phyloP scores from a whole-genome alignment of 2,797 vertebrate species.

The Margarornis squamiger region DNA sequence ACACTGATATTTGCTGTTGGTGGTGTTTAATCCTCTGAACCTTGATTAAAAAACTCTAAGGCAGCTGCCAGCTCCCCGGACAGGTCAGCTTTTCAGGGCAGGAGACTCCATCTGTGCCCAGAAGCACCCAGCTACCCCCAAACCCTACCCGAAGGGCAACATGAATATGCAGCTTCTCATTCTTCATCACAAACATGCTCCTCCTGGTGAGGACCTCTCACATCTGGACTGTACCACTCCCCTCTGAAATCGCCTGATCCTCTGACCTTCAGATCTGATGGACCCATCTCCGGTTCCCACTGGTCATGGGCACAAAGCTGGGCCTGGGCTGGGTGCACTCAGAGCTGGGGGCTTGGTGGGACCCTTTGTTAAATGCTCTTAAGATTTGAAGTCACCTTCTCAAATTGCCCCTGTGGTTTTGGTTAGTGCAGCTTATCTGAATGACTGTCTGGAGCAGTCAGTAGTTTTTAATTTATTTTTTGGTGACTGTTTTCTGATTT shows the following conservation, averaged over 20 bases:
- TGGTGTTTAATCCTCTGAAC: background rate
- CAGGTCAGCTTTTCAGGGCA: background rate
- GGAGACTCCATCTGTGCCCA: background rate
- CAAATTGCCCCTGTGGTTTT: background rate
- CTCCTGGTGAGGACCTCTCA: background rate
- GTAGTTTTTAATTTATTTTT: background rate
- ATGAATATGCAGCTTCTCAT: background rate
- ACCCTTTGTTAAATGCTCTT: background rate
- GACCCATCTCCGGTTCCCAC: background rate
- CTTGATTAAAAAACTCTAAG: background rate
- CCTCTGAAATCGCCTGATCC: rapidly evolving
- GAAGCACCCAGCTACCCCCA: background rate
- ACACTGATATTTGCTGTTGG: background rate
- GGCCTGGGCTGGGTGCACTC: background rate
- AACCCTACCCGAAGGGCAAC: background rate
- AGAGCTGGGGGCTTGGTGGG: background rate
- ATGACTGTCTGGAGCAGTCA: background rate
- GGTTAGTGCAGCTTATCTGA: background rate
- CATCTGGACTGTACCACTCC: background rate
- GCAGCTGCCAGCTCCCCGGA: background rate
- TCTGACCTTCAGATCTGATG: background rate
- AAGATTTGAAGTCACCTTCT: background rate
- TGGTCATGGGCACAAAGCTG: background rate
- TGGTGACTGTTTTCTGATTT: background rate
- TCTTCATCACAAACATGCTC: background rate